Evolutionary conservation across 2,888 invertebrate species (phyloP), one percentile per base, ranked within the genome.

Genomic region (Pyrocoelia pectoralis): DNA sequence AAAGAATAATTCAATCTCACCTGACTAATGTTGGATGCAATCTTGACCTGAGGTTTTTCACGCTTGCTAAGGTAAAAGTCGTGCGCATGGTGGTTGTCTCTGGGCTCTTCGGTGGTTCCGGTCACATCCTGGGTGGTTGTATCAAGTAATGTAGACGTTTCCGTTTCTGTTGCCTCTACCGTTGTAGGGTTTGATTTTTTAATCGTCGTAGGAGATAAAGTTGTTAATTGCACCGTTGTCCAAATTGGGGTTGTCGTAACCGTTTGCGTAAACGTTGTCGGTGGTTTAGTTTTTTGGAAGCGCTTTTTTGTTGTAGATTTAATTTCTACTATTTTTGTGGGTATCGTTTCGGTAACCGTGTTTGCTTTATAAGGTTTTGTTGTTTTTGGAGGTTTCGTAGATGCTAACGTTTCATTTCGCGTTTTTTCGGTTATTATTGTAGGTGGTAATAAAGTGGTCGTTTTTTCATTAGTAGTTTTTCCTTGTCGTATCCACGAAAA

Each of bases 51-150:
- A 14, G 80, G 80, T 68, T 80, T 80, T 66, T 79, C 81, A 55
- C 77, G 73, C 67, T 77, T 80, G 66, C 73, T 77, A 41, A 79
- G 69, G 69, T 80, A 80, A 72, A 84, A 84, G 52, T 81, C 77
- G 71, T 79, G 76, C 59, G 77, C 75, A 82, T 83, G 77, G 81
- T 85, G 76, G 83, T 85, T 75, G 80, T 86, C 74, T 81, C 85
- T 79, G 74, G 83, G 72, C 75, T 83, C 74, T 73, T 79, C 78
- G 77, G 84, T 76, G 78, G 79, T 74, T 81, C 84, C 69, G 79
- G 83, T 76, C 82, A 84, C 71, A 82, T 85, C 74, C 81, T 84
- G 75, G 79, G 84, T 82, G 65, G 86, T 86, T 51, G 85, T 84
- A 69, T 86, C 87, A 72, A 84, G 83, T 60, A 84, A 83, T 49